phyloP scores from a whole-genome alignment of 1,140 invertebrate genomes.

The Drosophila grimshawi region DNA sequence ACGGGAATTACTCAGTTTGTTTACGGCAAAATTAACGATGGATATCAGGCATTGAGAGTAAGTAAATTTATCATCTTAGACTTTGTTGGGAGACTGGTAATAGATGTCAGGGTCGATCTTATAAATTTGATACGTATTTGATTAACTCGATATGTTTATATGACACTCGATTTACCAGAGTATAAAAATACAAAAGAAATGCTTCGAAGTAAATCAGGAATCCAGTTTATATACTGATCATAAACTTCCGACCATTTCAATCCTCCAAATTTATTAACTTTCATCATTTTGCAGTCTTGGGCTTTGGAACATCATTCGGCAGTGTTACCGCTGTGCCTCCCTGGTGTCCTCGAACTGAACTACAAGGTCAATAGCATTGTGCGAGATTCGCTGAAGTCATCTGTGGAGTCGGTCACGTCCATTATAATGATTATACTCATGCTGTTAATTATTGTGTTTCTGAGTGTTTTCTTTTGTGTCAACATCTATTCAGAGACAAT shows the following conservation, averaged over 20 bases:
- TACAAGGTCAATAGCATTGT: constrained; percentile 85
- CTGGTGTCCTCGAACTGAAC: constrained; percentile 86
- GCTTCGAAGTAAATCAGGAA: too few relatives aligned
- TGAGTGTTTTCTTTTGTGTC: constrained; percentile 84
- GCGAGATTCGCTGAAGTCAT: constrained; percentile 85
- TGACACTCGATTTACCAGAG: not conserved
- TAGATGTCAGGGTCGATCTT: too few relatives aligned
- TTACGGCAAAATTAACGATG: constrained; percentile 54
- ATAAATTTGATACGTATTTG: too few relatives aligned
- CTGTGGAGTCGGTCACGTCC: constrained; percentile 87
- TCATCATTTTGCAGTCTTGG: constrained; percentile 70
- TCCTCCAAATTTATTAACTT: not conserved
- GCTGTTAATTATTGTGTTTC: constrained; percentile 86
- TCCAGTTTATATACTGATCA: too few relatives aligned
- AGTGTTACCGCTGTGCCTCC: constrained; percentile 87
- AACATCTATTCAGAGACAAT: constrained; percentile 98
- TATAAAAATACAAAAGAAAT: too few relatives aligned
- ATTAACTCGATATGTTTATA: not conserved
- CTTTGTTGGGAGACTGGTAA: too few relatives aligned
- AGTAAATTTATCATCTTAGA: not conserved
- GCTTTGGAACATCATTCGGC: constrained; percentile 85
- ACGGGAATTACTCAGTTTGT: constrained; percentile 76
- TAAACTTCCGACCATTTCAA: too few relatives aligned
- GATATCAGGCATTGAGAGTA: constrained; percentile 59
- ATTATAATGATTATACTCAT: constrained; percentile 88